phyloP scores from a whole-genome alignment of 2,888 invertebrate genomes.

The Sialis lutaria region DNA sequence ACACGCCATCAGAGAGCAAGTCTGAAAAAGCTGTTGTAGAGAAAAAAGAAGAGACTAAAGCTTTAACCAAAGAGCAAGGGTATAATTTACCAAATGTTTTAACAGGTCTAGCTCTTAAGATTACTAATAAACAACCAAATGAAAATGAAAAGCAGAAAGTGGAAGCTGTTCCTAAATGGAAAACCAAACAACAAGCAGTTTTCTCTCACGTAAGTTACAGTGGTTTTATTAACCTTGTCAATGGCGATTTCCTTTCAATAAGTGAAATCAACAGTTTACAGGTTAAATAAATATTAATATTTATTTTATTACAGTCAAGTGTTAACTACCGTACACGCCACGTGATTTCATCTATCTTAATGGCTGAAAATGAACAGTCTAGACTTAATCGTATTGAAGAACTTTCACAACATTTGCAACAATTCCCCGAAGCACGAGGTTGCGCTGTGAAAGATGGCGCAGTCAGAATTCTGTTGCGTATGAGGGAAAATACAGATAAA shows the following conservation, averaged over 20 bases:
- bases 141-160: conserved; percentile 16
- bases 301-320: conserved; percentile 28
- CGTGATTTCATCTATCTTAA: conserved; percentile 41
- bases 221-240: not conserved
- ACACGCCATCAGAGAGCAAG: conserved; percentile 4
- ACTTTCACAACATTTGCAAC: conserved; percentile 50
- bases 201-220: conserved; percentile 17
- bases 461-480: conserved; percentile 40
- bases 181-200: conserved; percentile 16
- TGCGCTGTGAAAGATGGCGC: conserved; percentile 60
- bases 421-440: conserved; percentile 55
- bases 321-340: conserved; percentile 47
- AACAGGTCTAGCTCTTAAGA: conserved; percentile 23
- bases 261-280: not conserved
- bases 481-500: conserved; percentile 26
- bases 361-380: conserved; percentile 36
- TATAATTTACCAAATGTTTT: conserved; percentile 25
- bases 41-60: conserved; percentile 7
- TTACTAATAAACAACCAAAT: conserved; percentile 12
- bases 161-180: conserved; percentile 29
- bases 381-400: conserved; percentile 46
- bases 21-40: conserved; percentile 7
- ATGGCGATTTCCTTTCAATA: not conserved
- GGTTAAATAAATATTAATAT: not conserved
- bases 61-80: conserved; percentile 11